Conservation (phyloP, 1,140 invertebrate species). For the Eulimnadia texana region DNA sequence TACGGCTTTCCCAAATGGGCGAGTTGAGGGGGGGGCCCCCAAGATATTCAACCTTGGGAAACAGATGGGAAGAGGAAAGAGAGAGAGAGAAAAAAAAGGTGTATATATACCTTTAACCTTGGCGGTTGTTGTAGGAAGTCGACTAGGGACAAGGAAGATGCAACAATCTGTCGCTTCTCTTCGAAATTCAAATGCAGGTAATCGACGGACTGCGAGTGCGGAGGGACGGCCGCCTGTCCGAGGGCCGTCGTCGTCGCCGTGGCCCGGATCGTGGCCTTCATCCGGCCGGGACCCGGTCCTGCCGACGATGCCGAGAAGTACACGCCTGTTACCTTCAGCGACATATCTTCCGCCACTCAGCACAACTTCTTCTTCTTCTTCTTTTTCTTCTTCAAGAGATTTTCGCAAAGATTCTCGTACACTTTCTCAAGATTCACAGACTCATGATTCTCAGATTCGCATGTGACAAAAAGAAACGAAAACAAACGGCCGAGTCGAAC, state of each 20-base stretch:
- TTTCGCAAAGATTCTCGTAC: neutral
- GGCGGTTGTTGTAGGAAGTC: slow-evolving; percentile 49
- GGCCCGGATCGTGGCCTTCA: slow-evolving; percentile 14
- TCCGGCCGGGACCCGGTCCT: slow-evolving; percentile 16
- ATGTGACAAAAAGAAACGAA: neutral
- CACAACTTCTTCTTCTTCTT: neutral
- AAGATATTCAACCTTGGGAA: no score
- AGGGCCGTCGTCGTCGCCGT: neutral
- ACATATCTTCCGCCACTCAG: slow-evolving; percentile 4
- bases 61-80: no score
- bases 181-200: slow-evolving; percentile 77
- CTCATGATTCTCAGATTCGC: no score
- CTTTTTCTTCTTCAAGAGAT: neutral
- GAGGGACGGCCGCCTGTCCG: neutral
- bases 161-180: slow-evolving; percentile 74
- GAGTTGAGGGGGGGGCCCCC: no score
- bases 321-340: slow-evolving; percentile 16
- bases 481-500: neutral
- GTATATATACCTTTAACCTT: slow-evolving; percentile 10
- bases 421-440: no score
- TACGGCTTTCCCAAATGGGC: no score
- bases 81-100: no score
- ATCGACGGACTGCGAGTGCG: slow-evolving; percentile 58
- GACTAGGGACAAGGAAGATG: slow-evolving; percentile 65
- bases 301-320: slow-evolving; percentile 17